Evolutionary conservation across 2,797 vertebrate genomes (phyloP).

Genomic region (Enteromius afrohamiltoni): DNA sequence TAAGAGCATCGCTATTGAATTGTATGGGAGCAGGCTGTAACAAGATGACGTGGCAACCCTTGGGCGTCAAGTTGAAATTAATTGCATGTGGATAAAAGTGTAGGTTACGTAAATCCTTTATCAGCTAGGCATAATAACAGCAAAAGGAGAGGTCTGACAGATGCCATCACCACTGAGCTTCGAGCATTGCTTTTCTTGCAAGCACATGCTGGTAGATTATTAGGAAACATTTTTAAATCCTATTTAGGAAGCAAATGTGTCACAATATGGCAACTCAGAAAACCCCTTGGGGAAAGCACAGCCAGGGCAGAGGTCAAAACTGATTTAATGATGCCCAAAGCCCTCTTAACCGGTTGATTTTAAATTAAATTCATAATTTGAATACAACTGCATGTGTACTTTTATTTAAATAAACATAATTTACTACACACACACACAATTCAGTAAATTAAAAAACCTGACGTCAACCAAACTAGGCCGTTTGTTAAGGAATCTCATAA

Average conservation of each 20-base stretch:
- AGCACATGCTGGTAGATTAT: slow-evolving; percentile 17
- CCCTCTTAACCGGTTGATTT: neutral
- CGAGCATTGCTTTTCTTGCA: slow-evolving; percentile 12
- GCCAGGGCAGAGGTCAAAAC: slow-evolving; percentile 27
- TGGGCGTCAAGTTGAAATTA: neutral
- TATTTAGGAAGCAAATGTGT: slow-evolving; percentile 51
- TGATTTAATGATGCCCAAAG: slow-evolving; percentile 32
- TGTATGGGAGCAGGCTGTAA: neutral
- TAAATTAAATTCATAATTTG: slow-evolving; percentile 17
- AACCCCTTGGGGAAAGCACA: slow-evolving; percentile 21
- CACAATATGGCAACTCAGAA: slow-evolving; percentile 21
- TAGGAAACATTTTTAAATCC: slow-evolving; percentile 31
- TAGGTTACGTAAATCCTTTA: slow-evolving; percentile 1
- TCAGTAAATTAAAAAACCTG: neutral
- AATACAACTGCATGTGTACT: neutral
- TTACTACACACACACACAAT: neutral
- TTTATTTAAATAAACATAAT: neutral
- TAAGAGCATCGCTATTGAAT: neutral
- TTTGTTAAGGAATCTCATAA: neutral
- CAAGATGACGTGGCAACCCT: neutral
- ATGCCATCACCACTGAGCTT: slow-evolving; percentile 27
- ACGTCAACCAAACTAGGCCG: neutral
- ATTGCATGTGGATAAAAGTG: slow-evolving; percentile 12
- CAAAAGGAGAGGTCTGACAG: slow-evolving; percentile 40
- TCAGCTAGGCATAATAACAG: slow-evolving; percentile 32